Percentiles rank a stretch among this genome's conserved stretches.
Evolutionary conservation across 1,140 invertebrate genomes (phyloP).

Genomic region (Drosophila lini): DNA sequence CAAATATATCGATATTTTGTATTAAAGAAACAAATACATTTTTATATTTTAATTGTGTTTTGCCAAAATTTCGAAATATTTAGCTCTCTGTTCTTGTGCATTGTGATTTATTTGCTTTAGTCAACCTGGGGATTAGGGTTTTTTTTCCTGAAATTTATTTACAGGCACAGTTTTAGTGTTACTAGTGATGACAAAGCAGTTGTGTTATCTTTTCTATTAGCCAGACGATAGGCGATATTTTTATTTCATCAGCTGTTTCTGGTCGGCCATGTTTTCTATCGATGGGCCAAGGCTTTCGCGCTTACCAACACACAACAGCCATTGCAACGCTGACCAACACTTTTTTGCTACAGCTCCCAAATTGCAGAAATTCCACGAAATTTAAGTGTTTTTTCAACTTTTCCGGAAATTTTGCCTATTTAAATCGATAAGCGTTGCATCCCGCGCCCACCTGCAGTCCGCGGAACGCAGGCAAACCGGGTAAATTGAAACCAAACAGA

Average conservation of each 20-base stretch:
- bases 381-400: conserved; percentile 27
- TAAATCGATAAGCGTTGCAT: not conserved
- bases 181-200: not conserved
- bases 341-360: conserved; percentile 33
- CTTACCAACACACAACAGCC: not conserved
- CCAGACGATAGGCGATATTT: not conserved
- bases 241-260: not conserved
- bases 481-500: not conserved
- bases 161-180: not conserved
- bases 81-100: too few species aligned
- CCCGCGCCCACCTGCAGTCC: not conserved
- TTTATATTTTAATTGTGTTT: not conserved
- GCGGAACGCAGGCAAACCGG: not conserved
- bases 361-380: conserved; percentile 12
- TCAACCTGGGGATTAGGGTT: not conserved
- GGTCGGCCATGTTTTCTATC: not conserved
- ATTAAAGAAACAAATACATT: not conserved
- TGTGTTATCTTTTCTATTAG: too few species aligned
- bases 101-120: not conserved
- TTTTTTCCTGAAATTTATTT: not conserved
- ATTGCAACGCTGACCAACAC: conserved; percentile 5
- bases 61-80: not conserved
- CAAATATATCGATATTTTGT: not conserved
- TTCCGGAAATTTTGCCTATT: not conserved
- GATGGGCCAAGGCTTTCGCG: not conserved